Percentiles rank a stretch among this genome's conserved stretches.
These are phyloP conservation scores for Parelbella ahira DNA, from an alignment of 2,888 invertebrate species.

Conservation along the genomic window DNA sequence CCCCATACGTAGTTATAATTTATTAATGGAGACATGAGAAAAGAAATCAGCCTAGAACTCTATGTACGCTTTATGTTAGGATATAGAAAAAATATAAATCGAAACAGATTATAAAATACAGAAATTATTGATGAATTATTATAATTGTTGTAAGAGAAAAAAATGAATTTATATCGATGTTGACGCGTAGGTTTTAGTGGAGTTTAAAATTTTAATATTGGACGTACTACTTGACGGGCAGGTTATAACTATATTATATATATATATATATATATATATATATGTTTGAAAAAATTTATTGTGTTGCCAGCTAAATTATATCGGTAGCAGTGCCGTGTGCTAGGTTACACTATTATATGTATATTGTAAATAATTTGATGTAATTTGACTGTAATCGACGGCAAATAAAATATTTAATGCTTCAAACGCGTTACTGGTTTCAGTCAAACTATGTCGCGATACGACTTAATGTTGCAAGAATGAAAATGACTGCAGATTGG, in stretches of 20 bases:
- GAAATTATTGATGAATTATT: slow-evolving; percentile 2
- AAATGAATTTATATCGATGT: slow-evolving; percentile 26
- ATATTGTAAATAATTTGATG: slow-evolving; percentile 23
- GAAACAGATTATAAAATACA: slow-evolving; percentile 7
- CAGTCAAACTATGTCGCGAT: slow-evolving; percentile 13
- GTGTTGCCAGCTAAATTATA: slow-evolving; percentile 19
- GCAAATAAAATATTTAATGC: slow-evolving; percentile 3
- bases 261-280: not conserved
- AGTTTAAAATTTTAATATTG: slow-evolving; percentile 12
- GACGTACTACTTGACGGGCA: too few species aligned
- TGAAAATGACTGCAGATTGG: slow-evolving; percentile 16
- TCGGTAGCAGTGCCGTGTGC: slow-evolving; percentile 15
- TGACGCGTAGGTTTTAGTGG: slow-evolving; percentile 21
- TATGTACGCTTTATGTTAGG: slow-evolving; percentile 13
- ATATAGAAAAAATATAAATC: not conserved
- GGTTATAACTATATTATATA: too few species aligned
- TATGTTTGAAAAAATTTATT: slow-evolving; percentile 6
- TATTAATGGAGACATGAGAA: too few species aligned
- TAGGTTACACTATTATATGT: slow-evolving; percentile 15
- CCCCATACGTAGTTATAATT: too few species aligned
- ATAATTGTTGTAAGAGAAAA: slow-evolving; percentile 14
- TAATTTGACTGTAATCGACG: slow-evolving; percentile 13
- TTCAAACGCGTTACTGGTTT: slow-evolving; percentile 5
- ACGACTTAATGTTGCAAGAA: slow-evolving; percentile 7
- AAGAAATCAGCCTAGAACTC: too few species aligned